Evolutionary conservation across 2,113 vertebrate genomes (phyloP).

Genomic region (Emberiza fucata): DNA sequence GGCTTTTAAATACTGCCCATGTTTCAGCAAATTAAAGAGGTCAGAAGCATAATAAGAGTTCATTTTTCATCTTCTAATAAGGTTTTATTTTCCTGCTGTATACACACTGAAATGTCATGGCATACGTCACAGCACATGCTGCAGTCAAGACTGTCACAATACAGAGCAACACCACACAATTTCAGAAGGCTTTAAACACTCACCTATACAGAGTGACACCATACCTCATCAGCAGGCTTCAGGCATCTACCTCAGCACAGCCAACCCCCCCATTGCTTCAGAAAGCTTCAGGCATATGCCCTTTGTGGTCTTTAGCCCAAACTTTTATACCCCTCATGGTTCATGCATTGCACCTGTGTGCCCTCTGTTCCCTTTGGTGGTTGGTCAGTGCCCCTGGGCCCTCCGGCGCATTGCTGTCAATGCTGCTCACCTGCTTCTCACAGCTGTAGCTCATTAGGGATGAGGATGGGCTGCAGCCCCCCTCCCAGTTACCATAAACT

Average conservation of each 20-base stretch:
- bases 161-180: background rate
- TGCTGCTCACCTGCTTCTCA: background rate
- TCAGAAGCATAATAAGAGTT: background rate
- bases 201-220: background rate
- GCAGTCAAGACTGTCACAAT: background rate
- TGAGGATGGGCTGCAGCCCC: background rate
- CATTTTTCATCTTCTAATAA: background rate
- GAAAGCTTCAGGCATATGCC: background rate
- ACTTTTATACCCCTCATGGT: background rate
- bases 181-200: background rate
- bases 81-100: background rate
- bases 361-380: background rate
- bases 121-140: background rate
- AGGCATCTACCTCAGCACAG: background rate
- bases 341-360: background rate
- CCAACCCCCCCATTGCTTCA: background rate
- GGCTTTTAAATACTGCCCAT: background rate
- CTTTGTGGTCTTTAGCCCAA: background rate
- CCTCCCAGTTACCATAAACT: background rate
- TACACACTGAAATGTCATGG: background rate
- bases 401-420: background rate
- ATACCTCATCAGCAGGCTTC: background rate
- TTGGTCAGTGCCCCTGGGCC: background rate
- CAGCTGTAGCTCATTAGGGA: background rate
- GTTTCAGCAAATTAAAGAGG: background rate